These are phyloP conservation scores for Morphnarchus princeps DNA, from an alignment of 2,113 vertebrate genomes.

Conservation along the genomic window DNA sequence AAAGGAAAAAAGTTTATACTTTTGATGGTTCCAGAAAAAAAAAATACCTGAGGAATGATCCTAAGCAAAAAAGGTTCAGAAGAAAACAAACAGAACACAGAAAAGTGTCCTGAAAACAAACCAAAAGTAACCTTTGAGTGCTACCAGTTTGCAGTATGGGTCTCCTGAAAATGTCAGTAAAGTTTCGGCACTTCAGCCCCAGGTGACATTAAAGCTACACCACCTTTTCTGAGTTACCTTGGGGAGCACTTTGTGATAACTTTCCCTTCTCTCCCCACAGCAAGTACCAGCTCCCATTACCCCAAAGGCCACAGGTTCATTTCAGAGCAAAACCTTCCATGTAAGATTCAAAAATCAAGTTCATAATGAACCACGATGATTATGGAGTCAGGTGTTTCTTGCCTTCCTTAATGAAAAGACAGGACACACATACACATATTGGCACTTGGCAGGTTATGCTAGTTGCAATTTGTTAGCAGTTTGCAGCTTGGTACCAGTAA, in stretches of 20 bases:
- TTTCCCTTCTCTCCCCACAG: background rate
- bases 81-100: background rate
- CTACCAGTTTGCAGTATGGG: background rate
- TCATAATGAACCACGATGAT: fast-evolving
- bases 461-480: background rate
- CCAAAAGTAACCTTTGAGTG: background rate
- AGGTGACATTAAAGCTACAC: background rate
- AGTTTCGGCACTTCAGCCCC: background rate
- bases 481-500: background rate
- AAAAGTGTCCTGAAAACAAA: background rate
- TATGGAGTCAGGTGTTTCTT: background rate
- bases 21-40: background rate
- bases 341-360: background rate
- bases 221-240: background rate
- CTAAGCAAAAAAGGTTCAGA: background rate
- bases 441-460: background rate
- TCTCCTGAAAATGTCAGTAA: background rate
- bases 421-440: background rate
- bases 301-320: background rate
- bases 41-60: background rate
- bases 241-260: background rate
- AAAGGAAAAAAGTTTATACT: background rate
- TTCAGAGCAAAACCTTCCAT: background rate
- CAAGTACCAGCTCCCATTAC: background rate
- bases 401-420: background rate